Conservation (phyloP, 2,888 invertebrate species). For the Pristionchus arcanus region DNA sequence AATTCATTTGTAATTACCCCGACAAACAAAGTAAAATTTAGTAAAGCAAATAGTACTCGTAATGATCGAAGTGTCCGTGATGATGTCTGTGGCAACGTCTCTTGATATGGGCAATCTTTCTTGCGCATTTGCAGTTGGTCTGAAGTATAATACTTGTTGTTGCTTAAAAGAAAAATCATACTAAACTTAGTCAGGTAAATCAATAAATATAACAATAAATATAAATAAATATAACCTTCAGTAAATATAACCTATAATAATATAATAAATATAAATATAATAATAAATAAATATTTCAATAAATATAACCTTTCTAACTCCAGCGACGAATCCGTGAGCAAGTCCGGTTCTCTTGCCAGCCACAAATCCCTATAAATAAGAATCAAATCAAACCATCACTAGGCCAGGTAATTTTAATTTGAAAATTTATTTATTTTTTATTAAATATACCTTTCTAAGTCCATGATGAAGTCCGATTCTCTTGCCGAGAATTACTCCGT, state of each 20-base stretch:
- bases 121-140: not conserved
- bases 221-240: no score
- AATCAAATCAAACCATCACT: not conserved
- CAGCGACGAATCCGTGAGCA: not conserved
- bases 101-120: not conserved
- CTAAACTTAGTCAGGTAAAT: no score
- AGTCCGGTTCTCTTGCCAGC: slow-evolving; percentile 30
- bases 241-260: no score
- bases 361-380: not conserved
- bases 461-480: not conserved
- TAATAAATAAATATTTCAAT: no score
- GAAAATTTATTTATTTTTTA: no score
- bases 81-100: slow-evolving; percentile 6
- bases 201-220: no score
- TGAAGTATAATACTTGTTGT: not conserved
- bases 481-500: slow-evolving; percentile 11
- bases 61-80: not conserved
- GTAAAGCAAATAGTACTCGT: not conserved
- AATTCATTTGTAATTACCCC: not conserved
- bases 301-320: slow-evolving; percentile 20
- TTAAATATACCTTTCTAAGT: slow-evolving; percentile 16
- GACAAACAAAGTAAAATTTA: not conserved
- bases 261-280: no score
- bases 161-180: no score
- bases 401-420: no score